Percentiles rank a stretch among this genome's conserved stretches.
These are phyloP conservation scores for Pseudanteris insignis DNA, from an alignment of 2,888 invertebrate genomes.

Conservation along the genomic window DNA sequence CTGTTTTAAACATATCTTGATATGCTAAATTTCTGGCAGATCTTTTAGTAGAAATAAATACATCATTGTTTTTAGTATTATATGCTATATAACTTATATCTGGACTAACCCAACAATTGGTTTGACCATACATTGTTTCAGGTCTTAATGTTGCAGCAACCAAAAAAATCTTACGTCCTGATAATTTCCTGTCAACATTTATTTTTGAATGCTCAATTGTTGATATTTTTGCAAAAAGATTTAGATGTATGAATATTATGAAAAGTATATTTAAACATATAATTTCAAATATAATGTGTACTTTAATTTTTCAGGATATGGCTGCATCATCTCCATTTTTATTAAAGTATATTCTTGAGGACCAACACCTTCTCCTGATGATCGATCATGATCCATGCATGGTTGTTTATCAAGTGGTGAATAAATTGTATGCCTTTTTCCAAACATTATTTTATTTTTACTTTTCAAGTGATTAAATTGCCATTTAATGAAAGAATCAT, in stretches of 20 bases:
- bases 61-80: constrained; percentile 75
- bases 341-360: constrained; percentile 98
- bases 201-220: too few relatives aligned
- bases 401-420: constrained; percentile 97
- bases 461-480: constrained; percentile 88
- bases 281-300: too few relatives aligned
- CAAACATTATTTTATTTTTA: constrained; percentile 91
- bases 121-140: constrained; percentile 99
- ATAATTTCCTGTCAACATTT: constrained; percentile 19
- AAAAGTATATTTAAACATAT: constrained; percentile 2
- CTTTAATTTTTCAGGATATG: constrained; percentile 78
- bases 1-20: constrained; percentile 86
- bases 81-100: constrained; percentile 94
- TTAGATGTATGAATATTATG: too few relatives aligned
- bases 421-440: constrained; percentile 95
- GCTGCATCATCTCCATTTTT: constrained; percentile 86
- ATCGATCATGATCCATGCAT: constrained; percentile 99
- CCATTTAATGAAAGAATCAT: constrained; percentile 97
- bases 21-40: constrained; percentile 96
- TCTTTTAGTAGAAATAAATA: constrained; percentile 87
- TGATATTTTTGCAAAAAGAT: too few relatives aligned
- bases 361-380: constrained; percentile 95
- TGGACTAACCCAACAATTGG: constrained; percentile 98
- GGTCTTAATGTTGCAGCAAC: constrained; percentile 98
- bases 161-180: constrained; percentile 73